Conservation (phyloP, 2,888 invertebrate species). For the Plagiodera versicolora region DNA sequence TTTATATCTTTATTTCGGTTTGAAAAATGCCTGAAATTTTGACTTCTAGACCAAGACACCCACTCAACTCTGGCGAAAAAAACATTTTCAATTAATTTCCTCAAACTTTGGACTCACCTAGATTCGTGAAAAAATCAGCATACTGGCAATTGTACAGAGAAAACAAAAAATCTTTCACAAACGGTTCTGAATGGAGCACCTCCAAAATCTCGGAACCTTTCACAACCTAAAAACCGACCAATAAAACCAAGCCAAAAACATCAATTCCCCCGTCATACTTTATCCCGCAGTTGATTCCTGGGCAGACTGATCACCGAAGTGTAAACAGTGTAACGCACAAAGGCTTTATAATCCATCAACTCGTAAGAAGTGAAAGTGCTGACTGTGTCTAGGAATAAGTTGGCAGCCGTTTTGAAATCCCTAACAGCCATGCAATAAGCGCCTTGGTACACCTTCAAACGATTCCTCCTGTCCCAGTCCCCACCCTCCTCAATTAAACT, state of each 20-base stretch:
- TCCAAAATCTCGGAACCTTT: constrained; percentile 56
- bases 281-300: constrained; percentile 76
- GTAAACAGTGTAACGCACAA: constrained; percentile 80
- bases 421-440: constrained; percentile 95
- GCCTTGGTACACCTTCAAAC: constrained; percentile 96
- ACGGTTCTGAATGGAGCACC: constrained; percentile 53
- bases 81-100: no score
- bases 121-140: constrained; percentile 76
- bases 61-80: no score
- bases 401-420: constrained; percentile 94
- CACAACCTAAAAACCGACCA: constrained; percentile 60
- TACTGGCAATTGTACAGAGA: constrained; percentile 55
- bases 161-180: constrained; percentile 53
- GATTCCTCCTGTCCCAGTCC: constrained; percentile 98
- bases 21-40: no score
- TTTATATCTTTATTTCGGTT: no score
- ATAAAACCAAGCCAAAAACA: neutral
- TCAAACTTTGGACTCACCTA: constrained; percentile 57
- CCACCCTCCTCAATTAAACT: constrained; percentile 94
- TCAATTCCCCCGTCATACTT: constrained; percentile 54
- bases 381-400: constrained; percentile 94
- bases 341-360: constrained; percentile 94
- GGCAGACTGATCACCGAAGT: constrained; percentile 81
- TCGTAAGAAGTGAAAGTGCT: constrained; percentile 99
- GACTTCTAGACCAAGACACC: no score